Conservation (phyloP, 2,797 vertebrate genomes). For the Melanotaenia nigrans region DNA sequence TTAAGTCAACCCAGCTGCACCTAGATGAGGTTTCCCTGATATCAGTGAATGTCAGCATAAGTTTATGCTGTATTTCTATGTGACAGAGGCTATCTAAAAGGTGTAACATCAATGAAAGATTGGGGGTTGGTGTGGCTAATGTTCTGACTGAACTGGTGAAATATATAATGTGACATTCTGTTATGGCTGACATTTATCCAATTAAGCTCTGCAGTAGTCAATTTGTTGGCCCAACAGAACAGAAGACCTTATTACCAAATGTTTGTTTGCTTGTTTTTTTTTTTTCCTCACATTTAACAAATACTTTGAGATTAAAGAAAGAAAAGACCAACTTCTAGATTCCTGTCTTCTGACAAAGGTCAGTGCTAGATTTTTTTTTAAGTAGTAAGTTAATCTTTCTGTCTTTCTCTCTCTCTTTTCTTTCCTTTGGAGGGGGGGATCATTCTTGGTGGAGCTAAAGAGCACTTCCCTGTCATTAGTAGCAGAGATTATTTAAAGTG, state of each 20-base stretch:
- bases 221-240: background rate
- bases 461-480: too few species aligned
- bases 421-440: too few species aligned
- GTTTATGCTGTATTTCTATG: background rate
- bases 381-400: too few species aligned
- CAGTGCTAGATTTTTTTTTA: background rate
- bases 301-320: background rate
- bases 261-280: background rate
- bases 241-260: background rate
- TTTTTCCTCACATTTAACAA: background rate
- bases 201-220: background rate
- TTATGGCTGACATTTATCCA: conserved; percentile 8
- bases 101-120: background rate
- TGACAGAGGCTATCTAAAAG: background rate
- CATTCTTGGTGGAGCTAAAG: background rate
- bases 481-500: too few species aligned
- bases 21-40: background rate
- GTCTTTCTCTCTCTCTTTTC: too few species aligned
- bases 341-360: background rate
- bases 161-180: background rate
- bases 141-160: background rate
- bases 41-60: background rate
- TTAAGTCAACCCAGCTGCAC: background rate
- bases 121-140: background rate
- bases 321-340: background rate